Percentiles rank a stretch among this genome's conserved stretches.
These are phyloP conservation scores for Notothenia rossii DNA, from an alignment of 2,113 vertebrate species.

Conservation along the genomic window DNA sequence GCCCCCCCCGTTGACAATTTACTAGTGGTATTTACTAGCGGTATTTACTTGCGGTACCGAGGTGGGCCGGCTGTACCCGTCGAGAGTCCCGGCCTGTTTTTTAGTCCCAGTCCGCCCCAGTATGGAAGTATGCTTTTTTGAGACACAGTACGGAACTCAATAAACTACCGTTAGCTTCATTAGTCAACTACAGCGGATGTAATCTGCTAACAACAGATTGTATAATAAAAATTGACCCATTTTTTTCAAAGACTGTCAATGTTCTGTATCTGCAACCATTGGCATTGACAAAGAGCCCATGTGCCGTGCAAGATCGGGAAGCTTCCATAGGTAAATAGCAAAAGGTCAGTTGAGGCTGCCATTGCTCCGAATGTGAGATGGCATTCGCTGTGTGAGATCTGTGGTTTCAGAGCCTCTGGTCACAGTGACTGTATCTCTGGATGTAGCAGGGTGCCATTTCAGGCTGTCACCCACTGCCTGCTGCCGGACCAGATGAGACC, in stretches of 20 bases:
- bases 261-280: not conserved
- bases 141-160: not conserved
- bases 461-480: constrained; percentile 60
- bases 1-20: too few species aligned
- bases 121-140: not conserved
- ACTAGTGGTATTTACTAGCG: too few species aligned
- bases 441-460: constrained; percentile 62
- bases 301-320: constrained; percentile 4
- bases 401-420: constrained; percentile 55
- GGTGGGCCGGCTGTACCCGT: too few species aligned
- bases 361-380: not conserved
- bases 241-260: not conserved
- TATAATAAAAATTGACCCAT: not conserved
- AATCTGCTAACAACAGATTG: not conserved
- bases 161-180: not conserved
- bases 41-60: too few species aligned
- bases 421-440: constrained; percentile 46
- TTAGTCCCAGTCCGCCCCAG: too few species aligned
- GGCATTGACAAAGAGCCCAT: not conserved
- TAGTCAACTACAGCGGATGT: not conserved
- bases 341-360: not conserved
- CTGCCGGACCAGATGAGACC: constrained; percentile 74
- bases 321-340: constrained; percentile 9
- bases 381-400: constrained; percentile 27
- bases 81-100: too few species aligned